Evolutionary conservation across 2,888 invertebrate genomes (phyloP), one percentile per base, ranked within the genome.

Genomic region (Melanchra persicariae): DNA sequence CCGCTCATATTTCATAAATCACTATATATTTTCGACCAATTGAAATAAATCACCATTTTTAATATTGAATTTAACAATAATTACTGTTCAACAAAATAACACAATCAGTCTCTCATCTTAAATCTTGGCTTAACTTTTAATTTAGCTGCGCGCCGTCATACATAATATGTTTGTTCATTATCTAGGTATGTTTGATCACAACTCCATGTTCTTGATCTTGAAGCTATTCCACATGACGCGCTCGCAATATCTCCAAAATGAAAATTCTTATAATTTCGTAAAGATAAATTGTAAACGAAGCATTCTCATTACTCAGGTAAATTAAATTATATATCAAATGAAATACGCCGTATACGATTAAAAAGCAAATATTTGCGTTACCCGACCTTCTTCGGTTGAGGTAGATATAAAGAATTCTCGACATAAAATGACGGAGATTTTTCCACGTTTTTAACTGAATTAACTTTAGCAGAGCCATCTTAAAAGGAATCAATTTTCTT

Each of bases 391-490:
- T 78, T 70, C 49, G 65, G 68, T 69, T 66, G 54, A 61, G 61
- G 49, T 74, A 70, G 34, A 22, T 68, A 74, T 70, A 73, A 77
- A 73, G 70, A 84, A 73, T 67, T 69, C 70, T 62, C 69, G 52
- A 79, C 66, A 75, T 45, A 75, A 77, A 84, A 84, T 75, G 67
- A 68, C 73, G 69, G 49, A 60, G 70, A 68, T 75, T 72, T 81
- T 77, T 74, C 68, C 64, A 74, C 81, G 58, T 81, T 84, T 81
- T 75, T 84, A 83, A 84, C 73, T 79, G 84, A 79, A 84, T 84
- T 83, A 84, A 77, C 66, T 77, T 82, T 70, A 40, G 49, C 30
- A 69, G 61, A 70, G 47, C 63, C 55, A 63, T 71, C 59, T 79
- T 58, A 69, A 82, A 71, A 70, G 54, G 26, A 81, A 81, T 77